These are phyloP conservation scores for Lasioglossum marginatum DNA, from an alignment of 2,888 invertebrate genomes.

Conservation along the genomic window DNA sequence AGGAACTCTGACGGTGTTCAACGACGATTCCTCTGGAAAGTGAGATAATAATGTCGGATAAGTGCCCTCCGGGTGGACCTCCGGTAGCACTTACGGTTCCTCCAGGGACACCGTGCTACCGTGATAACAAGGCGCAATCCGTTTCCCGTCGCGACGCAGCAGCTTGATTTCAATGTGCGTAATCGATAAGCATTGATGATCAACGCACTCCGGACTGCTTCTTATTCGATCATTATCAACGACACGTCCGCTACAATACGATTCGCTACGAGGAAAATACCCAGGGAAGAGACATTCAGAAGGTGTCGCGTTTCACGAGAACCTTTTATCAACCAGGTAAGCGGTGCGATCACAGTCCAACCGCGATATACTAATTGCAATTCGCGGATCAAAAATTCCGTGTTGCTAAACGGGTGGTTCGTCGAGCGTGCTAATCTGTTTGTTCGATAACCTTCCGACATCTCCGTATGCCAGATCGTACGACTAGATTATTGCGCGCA, in stretches of 20 bases:
- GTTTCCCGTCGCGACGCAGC: neutral
- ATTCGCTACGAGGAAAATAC: neutral
- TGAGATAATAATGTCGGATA: conserved; percentile 21
- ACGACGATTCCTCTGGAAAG: neutral
- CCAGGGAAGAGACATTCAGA: conserved; percentile 29
- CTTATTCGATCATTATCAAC: conserved; percentile 27
- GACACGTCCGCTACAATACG: conserved; percentile 3
- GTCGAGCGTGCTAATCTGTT: neutral
- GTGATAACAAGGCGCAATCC: conserved; percentile 7
- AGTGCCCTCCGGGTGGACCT: neutral
- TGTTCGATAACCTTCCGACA: neutral
- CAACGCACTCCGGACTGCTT: conserved; percentile 8
- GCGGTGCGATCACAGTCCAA: neutral
- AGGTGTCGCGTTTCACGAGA: conserved; percentile 58
- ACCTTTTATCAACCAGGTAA: conserved; percentile 67
- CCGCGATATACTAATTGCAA: neutral
- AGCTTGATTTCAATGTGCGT: conserved; percentile 9
- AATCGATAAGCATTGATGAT: conserved; percentile 37
- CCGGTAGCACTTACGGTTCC: conserved; percentile 22
- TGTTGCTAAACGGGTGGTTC: neutral
- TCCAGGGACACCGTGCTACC: neutral
- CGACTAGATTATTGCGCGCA: neutral
- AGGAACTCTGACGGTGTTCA: neutral
- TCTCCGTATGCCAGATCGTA: neutral
- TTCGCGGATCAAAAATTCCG: neutral